Conservation (phyloP, 2,888 invertebrate genomes). For the Lasius platythorax region DNA sequence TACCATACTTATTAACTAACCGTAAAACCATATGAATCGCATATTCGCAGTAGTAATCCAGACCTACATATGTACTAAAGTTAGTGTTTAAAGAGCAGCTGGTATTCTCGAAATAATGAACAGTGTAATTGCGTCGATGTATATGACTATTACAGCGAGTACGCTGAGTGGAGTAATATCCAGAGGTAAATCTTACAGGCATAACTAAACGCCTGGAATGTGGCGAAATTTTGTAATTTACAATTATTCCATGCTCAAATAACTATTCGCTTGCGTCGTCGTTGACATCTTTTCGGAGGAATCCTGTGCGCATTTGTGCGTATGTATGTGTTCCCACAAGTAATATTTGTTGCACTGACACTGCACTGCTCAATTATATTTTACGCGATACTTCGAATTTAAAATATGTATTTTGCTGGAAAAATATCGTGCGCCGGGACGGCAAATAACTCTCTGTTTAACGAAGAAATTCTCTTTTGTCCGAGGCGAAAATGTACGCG, state of each 20-base stretch:
- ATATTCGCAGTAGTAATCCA: constrained; percentile 31
- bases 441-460: neutral
- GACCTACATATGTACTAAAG: constrained; percentile 21
- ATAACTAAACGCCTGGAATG: constrained; percentile 1
- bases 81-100: constrained; percentile 47
- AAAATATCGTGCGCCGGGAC: neutral
- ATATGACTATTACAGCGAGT: constrained; percentile 22
- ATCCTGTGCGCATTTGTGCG: neutral
- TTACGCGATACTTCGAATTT: neutral
- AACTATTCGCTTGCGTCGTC: neutral
- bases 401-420: neutral
- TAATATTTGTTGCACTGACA: neutral
- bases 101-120: constrained; percentile 49
- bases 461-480: constrained; percentile 1
- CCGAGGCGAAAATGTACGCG: constrained; percentile 5
- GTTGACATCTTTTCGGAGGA: neutral
- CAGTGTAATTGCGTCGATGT: constrained; percentile 40
- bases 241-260: constrained; percentile 16
- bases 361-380: constrained; percentile 1
- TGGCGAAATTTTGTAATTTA: constrained; percentile 25
- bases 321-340: neutral
- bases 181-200: constrained; percentile 38
- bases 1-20: constrained; percentile 43
- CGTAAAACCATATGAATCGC: constrained; percentile 43
- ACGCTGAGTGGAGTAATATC: constrained; percentile 15